Evolutionary conservation across 2,113 vertebrate species (phyloP).

Genomic region (Eretmochelys imbricata): DNA sequence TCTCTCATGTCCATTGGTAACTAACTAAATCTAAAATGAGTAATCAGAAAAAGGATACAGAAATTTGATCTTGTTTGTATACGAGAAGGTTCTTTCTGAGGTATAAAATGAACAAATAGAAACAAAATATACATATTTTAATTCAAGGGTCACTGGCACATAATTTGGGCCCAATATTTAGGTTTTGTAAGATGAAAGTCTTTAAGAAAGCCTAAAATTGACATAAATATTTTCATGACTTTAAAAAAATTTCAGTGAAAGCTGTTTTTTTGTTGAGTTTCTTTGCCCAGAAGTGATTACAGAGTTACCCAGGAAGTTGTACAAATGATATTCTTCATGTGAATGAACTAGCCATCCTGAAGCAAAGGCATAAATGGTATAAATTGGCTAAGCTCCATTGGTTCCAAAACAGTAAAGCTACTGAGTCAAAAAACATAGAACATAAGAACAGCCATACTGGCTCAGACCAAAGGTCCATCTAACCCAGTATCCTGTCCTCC

Average conservation of each 20-base stretch:
- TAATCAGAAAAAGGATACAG: conserved; percentile 28
- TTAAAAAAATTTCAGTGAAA: neutral
- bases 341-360: too few species aligned
- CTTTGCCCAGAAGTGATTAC: neutral
- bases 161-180: neutral
- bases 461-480: too few species aligned
- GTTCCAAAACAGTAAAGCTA: neutral
- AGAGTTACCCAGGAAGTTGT: neutral
- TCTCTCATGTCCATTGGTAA: neutral
- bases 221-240: neutral
- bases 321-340: neutral
- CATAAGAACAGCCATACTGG: too few species aligned
- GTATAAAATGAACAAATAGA: neutral
- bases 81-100: neutral
- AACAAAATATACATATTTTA: neutral
- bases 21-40: neutral
- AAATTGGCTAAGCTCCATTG: neutral
- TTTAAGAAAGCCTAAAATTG: neutral
- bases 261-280: neutral
- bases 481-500: too few species aligned
- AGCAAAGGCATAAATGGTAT: neutral
- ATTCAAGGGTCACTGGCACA: neutral
- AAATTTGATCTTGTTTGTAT: neutral
- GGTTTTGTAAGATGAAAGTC: neutral
- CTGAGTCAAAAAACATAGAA: neutral